Conservation (phyloP, 2,797 vertebrate species). For the Danio choprae region DNA sequence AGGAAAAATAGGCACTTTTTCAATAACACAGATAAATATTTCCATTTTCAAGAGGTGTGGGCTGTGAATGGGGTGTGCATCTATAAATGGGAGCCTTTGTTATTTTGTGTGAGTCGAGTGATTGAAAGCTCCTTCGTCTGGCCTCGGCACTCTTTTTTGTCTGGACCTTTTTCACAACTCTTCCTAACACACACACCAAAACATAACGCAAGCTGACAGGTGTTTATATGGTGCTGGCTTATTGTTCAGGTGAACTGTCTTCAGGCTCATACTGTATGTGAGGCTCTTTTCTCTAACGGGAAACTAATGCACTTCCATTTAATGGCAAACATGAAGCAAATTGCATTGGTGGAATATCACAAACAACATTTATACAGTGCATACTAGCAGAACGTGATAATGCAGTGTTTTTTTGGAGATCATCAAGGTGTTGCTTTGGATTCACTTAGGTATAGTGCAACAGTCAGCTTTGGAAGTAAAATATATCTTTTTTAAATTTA, state of each 20-base stretch:
- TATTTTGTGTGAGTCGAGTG: constrained; percentile 28
- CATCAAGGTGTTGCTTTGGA: too few relatives aligned
- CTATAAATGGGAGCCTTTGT: constrained; percentile 42
- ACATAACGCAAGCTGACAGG: constrained; percentile 15
- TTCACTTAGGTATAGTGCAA: too few relatives aligned
- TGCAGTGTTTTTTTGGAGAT: too few relatives aligned
- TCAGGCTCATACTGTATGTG: neutral
- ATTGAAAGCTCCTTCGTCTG: constrained; percentile 34
- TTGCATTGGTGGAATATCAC: neutral
- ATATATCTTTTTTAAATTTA: too few relatives aligned
- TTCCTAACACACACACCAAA: constrained; percentile 26
- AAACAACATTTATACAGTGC: neutral
- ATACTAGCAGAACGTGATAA: too few relatives aligned
- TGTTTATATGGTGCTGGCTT: constrained; percentile 8
- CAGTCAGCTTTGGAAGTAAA: too few relatives aligned
- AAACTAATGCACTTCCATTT: constrained; percentile 34
- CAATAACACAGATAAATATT: constrained; percentile 40
- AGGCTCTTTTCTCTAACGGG: constrained; percentile 28
- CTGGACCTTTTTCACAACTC: constrained; percentile 3
- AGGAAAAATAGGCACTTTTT: constrained; percentile 22
- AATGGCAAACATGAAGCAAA: neutral
- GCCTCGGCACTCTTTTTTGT: constrained; percentile 2
- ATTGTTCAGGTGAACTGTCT: constrained; percentile 29
- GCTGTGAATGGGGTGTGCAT: constrained; percentile 3
- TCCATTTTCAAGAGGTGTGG: constrained; percentile 31